Base-by-base conservation (phyloP, 2,113 vertebrate species). In the Platysteira castanea region DNA sequence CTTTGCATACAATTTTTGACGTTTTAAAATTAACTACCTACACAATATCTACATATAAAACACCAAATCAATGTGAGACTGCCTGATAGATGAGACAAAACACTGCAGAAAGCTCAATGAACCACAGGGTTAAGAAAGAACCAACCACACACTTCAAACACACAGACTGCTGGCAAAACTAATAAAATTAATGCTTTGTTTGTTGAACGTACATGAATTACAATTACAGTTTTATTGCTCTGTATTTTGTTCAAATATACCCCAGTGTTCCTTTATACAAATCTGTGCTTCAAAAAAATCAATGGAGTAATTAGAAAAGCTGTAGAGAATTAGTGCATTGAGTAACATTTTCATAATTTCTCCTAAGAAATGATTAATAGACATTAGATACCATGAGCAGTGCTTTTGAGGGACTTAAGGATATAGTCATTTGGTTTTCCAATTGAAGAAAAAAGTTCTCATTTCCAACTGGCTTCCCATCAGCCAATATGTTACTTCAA, bases 221-320 rank as follows among this genome's bases (percentile, higher is more conserved):
- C 76, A 81, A n/a, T 90, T 71, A 73, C 49, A 81, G 46, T 54
- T 89, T 93, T 81, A 92, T 59, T 90, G 73, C 68, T 89, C 71
- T 50, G 26, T 61, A 63, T 90, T 95, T 89, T 75, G 73, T 84
- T 84, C 87, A 94, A 81, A 91, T 71, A 96, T 30, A 82, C 60
- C 60, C 76, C 46, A 52, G 49, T 64, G 80, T 21, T 92, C 49
- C 77, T 56, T 78, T 69, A 80, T 56, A 94, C 77, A 90, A 81
- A 69, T 68, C 41, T 87, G 56, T 0, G 6, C 56, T 87, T 93
- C 11, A 67, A 84, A 90, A 92, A 89, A 61, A 87, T 46, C 73
- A 92, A 60, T 1, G 0, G 17, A 57, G 16, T 70, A 75, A 94
- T 91, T 85, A 90, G n/a, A 71, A 89, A 95, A 73, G 50, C 52